These are phyloP conservation scores for Drosophila arizonae DNA, from an alignment of 1,140 invertebrate genomes.

Conservation along the genomic window DNA sequence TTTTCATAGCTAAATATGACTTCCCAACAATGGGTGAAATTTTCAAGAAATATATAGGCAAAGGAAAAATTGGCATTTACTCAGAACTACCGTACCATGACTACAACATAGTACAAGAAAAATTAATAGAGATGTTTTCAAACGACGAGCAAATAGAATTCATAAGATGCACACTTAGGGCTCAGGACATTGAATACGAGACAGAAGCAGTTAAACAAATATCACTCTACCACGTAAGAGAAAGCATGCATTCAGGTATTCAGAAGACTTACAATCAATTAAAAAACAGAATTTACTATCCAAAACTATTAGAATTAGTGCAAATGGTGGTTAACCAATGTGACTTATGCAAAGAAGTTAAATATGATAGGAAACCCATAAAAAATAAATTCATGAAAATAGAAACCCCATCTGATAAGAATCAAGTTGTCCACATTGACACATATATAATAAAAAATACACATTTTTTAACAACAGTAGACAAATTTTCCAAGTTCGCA, in stretches of 20 bases:
- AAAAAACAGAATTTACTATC: constrained; percentile 27
- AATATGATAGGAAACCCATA: constrained; percentile 39
- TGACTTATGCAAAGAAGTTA: constrained; percentile 26
- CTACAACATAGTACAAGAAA: constrained; percentile 36
- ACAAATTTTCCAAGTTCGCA: no score
- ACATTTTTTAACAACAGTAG: no score
- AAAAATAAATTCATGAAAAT: constrained; percentile 8
- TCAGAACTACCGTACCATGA: constrained; percentile 23
- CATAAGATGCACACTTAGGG: constrained; percentile 28
- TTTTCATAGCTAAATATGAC: neutral
- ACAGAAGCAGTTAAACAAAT: constrained; percentile 40
- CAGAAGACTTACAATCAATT: constrained; percentile 24
- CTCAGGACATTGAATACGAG: constrained; percentile 35
- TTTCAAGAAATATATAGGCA: neutral
- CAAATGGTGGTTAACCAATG: constrained; percentile 45
- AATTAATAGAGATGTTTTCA: constrained; percentile 37
- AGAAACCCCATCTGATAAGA: no score
- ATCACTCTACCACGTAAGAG: constrained; percentile 32
- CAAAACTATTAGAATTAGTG: constrained; percentile 25
- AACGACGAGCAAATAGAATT: constrained; percentile 41
- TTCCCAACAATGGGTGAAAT: neutral
- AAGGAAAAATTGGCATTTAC: constrained; percentile 39
- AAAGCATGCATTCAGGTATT: constrained; percentile 24
- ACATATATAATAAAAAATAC: no score
- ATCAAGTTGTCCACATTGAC: no score